Evolutionary conservation across 2,113 vertebrate species (phyloP).

Genomic region (Hassar affinis): DNA sequence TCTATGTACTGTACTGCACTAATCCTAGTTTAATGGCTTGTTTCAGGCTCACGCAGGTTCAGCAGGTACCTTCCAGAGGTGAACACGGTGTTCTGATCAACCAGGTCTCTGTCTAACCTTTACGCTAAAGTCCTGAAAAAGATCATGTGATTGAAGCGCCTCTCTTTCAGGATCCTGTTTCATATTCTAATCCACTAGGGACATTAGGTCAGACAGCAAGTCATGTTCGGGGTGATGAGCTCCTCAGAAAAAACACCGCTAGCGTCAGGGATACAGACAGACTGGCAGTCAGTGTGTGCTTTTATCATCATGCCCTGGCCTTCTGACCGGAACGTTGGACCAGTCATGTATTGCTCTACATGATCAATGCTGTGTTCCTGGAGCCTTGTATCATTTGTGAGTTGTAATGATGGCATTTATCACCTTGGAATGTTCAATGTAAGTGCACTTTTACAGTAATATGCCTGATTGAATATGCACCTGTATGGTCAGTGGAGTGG

Average conservation of each 20-base stretch:
- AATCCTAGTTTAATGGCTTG: constrained; percentile 27
- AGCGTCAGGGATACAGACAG: neutral
- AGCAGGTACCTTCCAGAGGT: constrained; percentile 7
- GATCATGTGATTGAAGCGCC: constrained; percentile 3
- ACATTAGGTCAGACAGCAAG: constrained; percentile 18
- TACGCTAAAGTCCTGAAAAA: constrained; percentile 23
- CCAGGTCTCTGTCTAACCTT: constrained; percentile 23
- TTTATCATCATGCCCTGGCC: neutral
- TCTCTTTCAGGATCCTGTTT: constrained; percentile 12
- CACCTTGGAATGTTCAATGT: no score
- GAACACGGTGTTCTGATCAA: constrained; percentile 9
- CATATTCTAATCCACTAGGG: constrained; percentile 25
- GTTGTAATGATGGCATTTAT: neutral
- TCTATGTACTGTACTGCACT: constrained; percentile 16
- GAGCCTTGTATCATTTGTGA: neutral
- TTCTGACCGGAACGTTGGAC: neutral
- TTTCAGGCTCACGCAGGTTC: constrained; percentile 6
- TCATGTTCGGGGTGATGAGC: neutral
- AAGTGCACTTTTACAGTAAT: no score
- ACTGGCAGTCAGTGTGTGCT: neutral
- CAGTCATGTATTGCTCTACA: neutral
- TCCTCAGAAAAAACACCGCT: neutral
- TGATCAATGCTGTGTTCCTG: neutral
- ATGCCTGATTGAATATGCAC: no score
- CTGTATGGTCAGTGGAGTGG: no score